These are phyloP conservation scores for Rallus limicola DNA, from an alignment of 2,113 vertebrate species.

Conservation along the genomic window DNA sequence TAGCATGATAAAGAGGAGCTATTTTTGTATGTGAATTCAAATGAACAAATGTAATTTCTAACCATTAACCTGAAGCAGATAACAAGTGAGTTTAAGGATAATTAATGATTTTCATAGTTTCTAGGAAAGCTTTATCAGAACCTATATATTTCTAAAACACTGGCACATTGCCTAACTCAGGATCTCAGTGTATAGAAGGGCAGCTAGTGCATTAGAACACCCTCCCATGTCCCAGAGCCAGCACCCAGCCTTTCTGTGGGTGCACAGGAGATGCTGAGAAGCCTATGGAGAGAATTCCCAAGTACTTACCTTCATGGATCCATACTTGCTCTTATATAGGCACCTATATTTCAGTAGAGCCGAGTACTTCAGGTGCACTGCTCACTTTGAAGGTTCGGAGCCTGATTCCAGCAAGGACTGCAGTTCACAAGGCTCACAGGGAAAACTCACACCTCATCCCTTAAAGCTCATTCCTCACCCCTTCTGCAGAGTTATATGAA, in stretches of 20 bases:
- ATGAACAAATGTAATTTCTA: conserved; percentile 19
- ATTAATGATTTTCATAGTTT: neutral
- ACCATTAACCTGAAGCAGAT: neutral
- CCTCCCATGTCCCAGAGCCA: neutral
- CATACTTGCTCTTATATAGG: neutral
- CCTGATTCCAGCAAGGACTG: neutral
- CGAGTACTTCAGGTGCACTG: neutral
- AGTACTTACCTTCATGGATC: neutral
- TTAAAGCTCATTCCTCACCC: neutral
- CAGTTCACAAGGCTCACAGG: neutral
- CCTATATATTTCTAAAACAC: neutral
- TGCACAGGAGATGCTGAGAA: neutral
- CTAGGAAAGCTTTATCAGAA: neutral
- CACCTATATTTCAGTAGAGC: neutral
- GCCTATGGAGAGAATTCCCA: neutral
- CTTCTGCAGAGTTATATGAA: neutral
- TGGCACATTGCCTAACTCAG: neutral
- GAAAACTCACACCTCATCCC: too few species aligned
- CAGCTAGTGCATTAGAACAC: neutral
- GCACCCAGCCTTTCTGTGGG: neutral
- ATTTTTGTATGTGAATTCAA: neutral
- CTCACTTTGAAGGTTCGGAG: neutral
- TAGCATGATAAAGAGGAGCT: neutral
- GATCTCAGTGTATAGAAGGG: neutral
- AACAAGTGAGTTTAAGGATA: neutral